Conservation (phyloP, 2,888 invertebrate species). For the Agrilus mali region DNA sequence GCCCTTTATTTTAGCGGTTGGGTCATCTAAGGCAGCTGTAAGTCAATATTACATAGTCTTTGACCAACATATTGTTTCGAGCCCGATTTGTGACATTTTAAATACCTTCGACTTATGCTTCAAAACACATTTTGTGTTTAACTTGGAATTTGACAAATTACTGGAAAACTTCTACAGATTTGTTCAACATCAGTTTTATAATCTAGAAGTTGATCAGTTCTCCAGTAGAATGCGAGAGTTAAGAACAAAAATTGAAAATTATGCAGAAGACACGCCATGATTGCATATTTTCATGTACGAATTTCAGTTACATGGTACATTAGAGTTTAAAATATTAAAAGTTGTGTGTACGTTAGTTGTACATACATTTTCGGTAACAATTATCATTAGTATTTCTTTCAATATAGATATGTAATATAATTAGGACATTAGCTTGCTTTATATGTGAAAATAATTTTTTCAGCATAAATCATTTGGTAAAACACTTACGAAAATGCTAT, state of each 20-base stretch:
- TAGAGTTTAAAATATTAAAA: too few species aligned
- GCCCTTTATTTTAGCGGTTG: conserved; percentile 1
- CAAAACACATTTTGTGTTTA: conserved; percentile 4
- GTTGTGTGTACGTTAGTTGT: too few species aligned
- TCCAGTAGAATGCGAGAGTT: conserved; percentile 2
- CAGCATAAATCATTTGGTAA: too few species aligned
- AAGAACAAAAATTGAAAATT: conserved; percentile 1
- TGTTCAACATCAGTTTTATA: conserved; percentile 2
- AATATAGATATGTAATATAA: neutral
- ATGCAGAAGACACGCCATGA: neutral
- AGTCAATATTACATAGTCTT: conserved; percentile 1
- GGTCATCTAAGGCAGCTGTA: neutral
- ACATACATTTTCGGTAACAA: too few species aligned
- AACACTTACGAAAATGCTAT: conserved; percentile 3
- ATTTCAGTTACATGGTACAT: neutral
- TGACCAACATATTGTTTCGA: neutral
- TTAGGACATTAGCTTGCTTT: neutral
- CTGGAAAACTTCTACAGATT: conserved; percentile 3
- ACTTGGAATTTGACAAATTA: conserved; percentile 1
- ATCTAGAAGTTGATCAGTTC: neutral
- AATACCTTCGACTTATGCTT: conserved; percentile 2
- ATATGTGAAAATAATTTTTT: neutral
- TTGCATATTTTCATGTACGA: neutral
- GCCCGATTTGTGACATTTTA: neutral
- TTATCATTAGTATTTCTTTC: too few species aligned